Evolutionary conservation across 1,140 invertebrate genomes (phyloP).

Genomic region (Lethrus apterus): DNA sequence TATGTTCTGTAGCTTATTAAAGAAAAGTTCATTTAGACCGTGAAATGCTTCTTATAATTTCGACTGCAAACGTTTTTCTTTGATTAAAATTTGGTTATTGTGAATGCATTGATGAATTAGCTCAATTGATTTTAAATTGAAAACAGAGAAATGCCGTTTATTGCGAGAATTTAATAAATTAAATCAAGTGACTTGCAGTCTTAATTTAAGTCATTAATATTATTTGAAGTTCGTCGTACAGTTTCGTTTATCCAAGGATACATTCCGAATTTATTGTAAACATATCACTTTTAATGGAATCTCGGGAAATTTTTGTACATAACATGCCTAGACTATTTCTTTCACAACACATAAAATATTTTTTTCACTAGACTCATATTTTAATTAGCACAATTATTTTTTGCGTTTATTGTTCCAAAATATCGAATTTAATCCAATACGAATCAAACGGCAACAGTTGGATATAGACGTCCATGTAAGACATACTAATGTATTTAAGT

Average conservation of each 20-base stretch:
- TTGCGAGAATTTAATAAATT: not conserved
- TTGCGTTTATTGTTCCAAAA: not conserved
- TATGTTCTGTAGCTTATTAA: not conserved
- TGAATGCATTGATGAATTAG: not conserved
- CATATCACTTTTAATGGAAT: slow-evolving; percentile 29
- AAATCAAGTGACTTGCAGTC: not conserved
- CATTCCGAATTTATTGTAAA: slow-evolving; percentile 37
- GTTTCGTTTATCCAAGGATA: slow-evolving; percentile 7
- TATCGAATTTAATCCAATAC: not conserved
- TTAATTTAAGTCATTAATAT: not conserved
- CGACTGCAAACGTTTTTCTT: not conserved
- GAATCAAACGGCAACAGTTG: too few relatives aligned
- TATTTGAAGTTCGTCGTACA: not conserved
- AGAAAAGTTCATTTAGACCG: not conserved
- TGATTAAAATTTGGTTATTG: not conserved
- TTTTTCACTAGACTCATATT: not conserved
- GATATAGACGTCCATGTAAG: too few relatives aligned
- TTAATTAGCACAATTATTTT: not conserved
- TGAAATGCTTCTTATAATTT: not conserved
- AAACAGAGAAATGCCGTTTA: too few relatives aligned
- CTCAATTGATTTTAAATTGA: not conserved
- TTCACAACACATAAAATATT: not conserved
- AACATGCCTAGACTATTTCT: not conserved
- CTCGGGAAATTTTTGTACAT: not conserved
- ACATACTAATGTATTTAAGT: too few relatives aligned